A percentile compares a stretch with the other conserved stretches of the same genome.
Evolutionary conservation across 2,888 invertebrate species (phyloP).

Genomic region (Apotomis capreana): DNA sequence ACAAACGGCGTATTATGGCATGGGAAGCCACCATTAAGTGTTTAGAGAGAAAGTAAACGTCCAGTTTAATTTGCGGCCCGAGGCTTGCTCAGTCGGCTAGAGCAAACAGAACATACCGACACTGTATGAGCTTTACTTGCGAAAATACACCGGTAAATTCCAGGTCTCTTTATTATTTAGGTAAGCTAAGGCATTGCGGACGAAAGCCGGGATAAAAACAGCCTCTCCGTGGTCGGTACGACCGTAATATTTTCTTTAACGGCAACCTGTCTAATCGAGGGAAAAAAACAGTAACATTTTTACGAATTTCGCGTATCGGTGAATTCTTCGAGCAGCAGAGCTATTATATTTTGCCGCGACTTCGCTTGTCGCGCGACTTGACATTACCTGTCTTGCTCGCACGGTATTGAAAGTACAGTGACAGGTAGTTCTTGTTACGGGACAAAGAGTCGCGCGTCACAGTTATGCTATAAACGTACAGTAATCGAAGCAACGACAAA

Average conservation of each 20-base stretch:
- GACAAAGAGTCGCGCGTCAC: too few relatives aligned
- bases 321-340: neutral
- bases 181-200: neutral
- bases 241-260: neutral
- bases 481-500: too few relatives aligned
- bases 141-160: neutral
- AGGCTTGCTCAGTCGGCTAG: neutral
- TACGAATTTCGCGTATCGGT: neutral
- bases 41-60: conserved; percentile 25
- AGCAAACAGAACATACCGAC: neutral
- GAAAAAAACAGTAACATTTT: neutral
- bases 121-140: neutral
- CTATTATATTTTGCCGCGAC: too few relatives aligned
- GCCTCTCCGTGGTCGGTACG: neutral
- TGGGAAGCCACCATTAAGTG: conserved; percentile 34
- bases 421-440: too few relatives aligned
- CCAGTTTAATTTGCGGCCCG: conserved; percentile 10
- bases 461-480: too few relatives aligned
- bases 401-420: too few relatives aligned
- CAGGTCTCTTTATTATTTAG: conserved; percentile 3
- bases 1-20: conserved; percentile 15
- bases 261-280: neutral
- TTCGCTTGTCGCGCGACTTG: too few relatives aligned
- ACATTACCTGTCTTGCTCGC: too few relatives aligned
- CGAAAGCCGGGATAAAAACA: neutral